These are phyloP conservation scores for Alsophila aescularia DNA, from an alignment of 2,888 invertebrate genomes.

Conservation along the genomic window DNA sequence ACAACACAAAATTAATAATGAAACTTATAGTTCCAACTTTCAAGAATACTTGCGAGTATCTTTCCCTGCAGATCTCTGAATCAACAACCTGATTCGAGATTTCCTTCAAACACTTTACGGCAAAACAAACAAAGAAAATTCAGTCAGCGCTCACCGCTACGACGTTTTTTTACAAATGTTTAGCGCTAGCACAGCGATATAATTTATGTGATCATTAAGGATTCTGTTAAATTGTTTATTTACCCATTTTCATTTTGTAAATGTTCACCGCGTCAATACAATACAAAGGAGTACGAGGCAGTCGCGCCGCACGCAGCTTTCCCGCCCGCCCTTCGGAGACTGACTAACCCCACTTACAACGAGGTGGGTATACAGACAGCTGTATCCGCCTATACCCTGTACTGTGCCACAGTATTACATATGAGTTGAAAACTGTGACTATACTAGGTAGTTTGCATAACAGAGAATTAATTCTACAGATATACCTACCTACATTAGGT, in stretches of 20 bases:
- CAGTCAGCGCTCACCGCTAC: neutral
- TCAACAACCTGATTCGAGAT: neutral
- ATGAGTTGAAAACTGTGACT: too few relatives aligned
- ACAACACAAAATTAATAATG: too few relatives aligned
- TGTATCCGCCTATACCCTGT: too few relatives aligned
- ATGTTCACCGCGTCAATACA: constrained; percentile 12
- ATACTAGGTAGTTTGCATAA: too few relatives aligned
- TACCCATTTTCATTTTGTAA: constrained; percentile 16
- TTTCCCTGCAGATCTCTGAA: neutral
- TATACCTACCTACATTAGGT: too few relatives aligned
- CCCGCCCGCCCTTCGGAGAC: constrained; percentile 30
- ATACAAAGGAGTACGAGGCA: neutral
- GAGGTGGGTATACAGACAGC: neutral
- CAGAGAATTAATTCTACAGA: too few relatives aligned
- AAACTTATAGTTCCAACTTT: too few relatives aligned
- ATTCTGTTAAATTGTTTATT: too few relatives aligned
- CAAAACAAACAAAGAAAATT: constrained; percentile 22
- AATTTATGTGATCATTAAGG: neutral
- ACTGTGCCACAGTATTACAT: too few relatives aligned
- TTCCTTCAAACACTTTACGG: constrained; percentile 7
- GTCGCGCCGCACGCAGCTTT: constrained; percentile 15
- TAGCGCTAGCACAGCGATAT: neutral
- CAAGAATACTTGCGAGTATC: too few relatives aligned
- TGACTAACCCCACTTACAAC: constrained; percentile 16
- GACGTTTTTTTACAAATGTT: neutral